Percentiles rank a stretch among this genome's conserved stretches.
These are phyloP conservation scores for Acrocephalus scirpaceus DNA, from an alignment of 2,797 vertebrate genomes.

Conservation along the genomic window DNA sequence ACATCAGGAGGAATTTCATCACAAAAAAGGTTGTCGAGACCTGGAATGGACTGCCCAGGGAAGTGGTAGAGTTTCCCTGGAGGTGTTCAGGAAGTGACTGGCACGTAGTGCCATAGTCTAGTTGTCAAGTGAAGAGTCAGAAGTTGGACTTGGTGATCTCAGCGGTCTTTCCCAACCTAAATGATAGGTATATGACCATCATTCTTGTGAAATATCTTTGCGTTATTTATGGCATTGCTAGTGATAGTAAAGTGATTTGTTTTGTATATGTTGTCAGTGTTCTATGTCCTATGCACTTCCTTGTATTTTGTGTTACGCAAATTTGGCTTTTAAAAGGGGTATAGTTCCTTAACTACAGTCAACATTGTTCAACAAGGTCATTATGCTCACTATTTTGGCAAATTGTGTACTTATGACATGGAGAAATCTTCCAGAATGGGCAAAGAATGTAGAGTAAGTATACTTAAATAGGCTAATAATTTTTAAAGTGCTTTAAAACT, in stretches of 20 bases:
- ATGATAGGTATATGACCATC: background rate
- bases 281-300: background rate
- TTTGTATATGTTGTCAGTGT: background rate
- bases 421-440: slow-evolving; percentile 76
- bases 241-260: background rate
- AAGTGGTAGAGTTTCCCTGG: background rate
- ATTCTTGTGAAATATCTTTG: background rate
- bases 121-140: background rate
- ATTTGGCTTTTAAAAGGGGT: background rate
- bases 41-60: background rate
- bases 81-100: background rate
- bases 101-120: background rate
- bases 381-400: slow-evolving; percentile 96
- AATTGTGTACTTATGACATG: slow-evolving; percentile 96
- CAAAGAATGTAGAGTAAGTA: slow-evolving; percentile 94
- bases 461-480: background rate
- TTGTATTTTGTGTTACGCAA: background rate
- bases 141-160: background rate
- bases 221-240: background rate
- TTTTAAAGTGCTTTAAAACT: background rate
- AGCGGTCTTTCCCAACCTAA: background rate
- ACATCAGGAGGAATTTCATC: background rate
- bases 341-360: slow-evolving; percentile 83
- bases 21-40: background rate
- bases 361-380: slow-evolving; percentile 90